These are phyloP conservation scores for Acanthosepion esculentum DNA, from an alignment of 2,888 invertebrate species.

Conservation along the genomic window DNA sequence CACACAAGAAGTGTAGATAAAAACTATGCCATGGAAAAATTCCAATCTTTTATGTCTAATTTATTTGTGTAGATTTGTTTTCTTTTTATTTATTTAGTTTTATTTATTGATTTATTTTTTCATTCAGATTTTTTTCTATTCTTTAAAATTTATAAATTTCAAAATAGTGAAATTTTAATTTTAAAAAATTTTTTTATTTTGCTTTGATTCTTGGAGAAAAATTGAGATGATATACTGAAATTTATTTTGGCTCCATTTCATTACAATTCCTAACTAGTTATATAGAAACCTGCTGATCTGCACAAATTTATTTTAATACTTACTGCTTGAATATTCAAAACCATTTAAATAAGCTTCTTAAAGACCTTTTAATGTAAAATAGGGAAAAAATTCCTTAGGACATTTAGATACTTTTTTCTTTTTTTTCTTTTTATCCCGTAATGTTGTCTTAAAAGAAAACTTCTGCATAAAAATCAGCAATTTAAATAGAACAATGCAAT, in stretches of 20 bases:
- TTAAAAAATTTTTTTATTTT: not conserved
- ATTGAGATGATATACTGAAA: not conserved
- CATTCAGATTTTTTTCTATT: not conserved
- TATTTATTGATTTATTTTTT: slow-evolving; percentile 3
- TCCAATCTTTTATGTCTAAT: not conserved
- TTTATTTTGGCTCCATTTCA: not conserved
- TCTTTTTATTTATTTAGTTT: not conserved
- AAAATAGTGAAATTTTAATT: not conserved
- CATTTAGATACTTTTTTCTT: not conserved
- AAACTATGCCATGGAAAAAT: not conserved
- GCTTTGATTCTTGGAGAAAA: not conserved
- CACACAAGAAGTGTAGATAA: not conserved
- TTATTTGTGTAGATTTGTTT: not conserved
- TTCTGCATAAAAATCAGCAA: not conserved
- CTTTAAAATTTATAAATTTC: not conserved
- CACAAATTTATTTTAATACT: not conserved
- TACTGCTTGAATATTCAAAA: too few species aligned
- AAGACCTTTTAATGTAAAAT: too few species aligned
- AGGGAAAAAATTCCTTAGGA: not conserved
- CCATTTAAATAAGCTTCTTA: too few species aligned
- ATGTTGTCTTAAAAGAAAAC: not conserved
- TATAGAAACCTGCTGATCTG: slow-evolving; percentile 33
- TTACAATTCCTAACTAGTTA: not conserved
- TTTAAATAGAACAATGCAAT: slow-evolving; percentile 33
- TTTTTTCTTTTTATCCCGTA: not conserved